A percentile compares a stretch with the other conserved stretches of the same genome.
Evolutionary conservation across 2,797 vertebrate genomes (phyloP).

Genomic region (Sandelia bainsii): DNA sequence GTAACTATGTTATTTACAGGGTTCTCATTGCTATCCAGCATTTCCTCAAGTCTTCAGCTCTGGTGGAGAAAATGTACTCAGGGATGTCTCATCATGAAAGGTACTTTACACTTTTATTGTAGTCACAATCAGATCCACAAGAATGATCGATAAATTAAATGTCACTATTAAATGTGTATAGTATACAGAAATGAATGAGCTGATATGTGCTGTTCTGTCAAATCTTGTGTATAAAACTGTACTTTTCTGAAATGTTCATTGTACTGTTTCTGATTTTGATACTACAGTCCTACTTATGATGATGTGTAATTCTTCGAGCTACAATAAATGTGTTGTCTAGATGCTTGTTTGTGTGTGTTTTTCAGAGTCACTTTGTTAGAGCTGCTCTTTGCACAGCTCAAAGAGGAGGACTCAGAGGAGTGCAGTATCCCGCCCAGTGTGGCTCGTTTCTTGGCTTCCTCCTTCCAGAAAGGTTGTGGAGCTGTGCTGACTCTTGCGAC

Average conservation of each 20-base stretch:
- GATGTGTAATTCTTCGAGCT: background rate
- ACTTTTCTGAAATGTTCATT: background rate
- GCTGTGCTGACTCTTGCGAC: conserved; percentile 87
- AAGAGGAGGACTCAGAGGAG: conserved; percentile 76
- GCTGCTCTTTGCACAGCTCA: conserved; percentile 85
- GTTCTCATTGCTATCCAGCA: conserved; percentile 92
- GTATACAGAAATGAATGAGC: conserved; percentile 2
- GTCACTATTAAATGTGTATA: background rate
- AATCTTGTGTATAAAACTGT: background rate
- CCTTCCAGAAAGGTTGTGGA: conserved; percentile 87
- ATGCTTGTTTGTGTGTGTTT: conserved; percentile 20
- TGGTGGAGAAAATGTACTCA: conserved; percentile 90
- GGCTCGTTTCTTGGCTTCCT: conserved; percentile 85
- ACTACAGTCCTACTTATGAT: too few species aligned
- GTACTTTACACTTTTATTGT: conserved; percentile 77
- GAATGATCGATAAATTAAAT: background rate
- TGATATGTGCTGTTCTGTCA: background rate
- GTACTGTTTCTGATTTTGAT: too few species aligned
- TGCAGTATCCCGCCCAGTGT: conserved; percentile 74
- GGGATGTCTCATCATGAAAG: conserved; percentile 91
- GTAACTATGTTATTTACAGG: conserved; percentile 75
- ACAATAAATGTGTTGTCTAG: background rate
- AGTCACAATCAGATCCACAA: background rate
- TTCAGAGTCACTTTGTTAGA: conserved; percentile 90
- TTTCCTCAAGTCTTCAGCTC: conserved; percentile 89